Evolutionary conservation across 2,888 invertebrate genomes (phyloP).

Genomic region (Caenorhabditis zanzibari): DNA sequence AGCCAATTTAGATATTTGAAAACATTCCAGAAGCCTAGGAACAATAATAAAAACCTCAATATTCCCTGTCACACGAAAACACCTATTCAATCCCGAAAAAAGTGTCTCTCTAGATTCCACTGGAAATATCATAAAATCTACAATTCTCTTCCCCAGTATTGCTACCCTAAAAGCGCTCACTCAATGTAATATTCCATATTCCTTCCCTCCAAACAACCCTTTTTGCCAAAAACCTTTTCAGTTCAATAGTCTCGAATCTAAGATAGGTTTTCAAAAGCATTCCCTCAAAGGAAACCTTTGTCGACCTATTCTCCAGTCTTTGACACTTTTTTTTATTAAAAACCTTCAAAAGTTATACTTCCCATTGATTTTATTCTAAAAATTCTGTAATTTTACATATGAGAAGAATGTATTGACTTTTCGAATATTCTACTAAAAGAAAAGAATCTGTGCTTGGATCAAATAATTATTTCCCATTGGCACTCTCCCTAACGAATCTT

Average conservation of each 20-base stretch:
- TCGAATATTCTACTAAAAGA: too few relatives aligned
- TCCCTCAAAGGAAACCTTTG: not conserved
- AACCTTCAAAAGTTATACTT: too few relatives aligned
- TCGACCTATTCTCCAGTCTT: too few relatives aligned
- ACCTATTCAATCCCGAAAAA: conserved; percentile 16
- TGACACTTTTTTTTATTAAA: too few relatives aligned
- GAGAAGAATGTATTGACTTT: too few relatives aligned
- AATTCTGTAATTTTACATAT: too few relatives aligned
- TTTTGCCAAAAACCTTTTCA: not conserved
- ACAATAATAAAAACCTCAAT: conserved; percentile 9
- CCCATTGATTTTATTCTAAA: too few relatives aligned
- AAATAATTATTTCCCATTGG: not conserved
- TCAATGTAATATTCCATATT: not conserved
- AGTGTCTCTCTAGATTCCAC: not conserved
- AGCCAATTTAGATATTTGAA: conserved; percentile 5
- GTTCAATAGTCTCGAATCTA: not conserved
- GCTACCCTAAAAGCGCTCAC: not conserved
- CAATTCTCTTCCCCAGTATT: not conserved
- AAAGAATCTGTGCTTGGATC: too few relatives aligned
- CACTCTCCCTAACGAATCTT: not conserved
- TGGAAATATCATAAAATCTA: too few relatives aligned
- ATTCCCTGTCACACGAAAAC: conserved; percentile 6
- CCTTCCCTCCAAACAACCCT: not conserved
- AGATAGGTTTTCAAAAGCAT: not conserved
- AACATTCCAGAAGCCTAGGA: conserved; percentile 12